phyloP scores from a whole-genome alignment of 2,797 vertebrate species.

The Pampus argenteus region DNA sequence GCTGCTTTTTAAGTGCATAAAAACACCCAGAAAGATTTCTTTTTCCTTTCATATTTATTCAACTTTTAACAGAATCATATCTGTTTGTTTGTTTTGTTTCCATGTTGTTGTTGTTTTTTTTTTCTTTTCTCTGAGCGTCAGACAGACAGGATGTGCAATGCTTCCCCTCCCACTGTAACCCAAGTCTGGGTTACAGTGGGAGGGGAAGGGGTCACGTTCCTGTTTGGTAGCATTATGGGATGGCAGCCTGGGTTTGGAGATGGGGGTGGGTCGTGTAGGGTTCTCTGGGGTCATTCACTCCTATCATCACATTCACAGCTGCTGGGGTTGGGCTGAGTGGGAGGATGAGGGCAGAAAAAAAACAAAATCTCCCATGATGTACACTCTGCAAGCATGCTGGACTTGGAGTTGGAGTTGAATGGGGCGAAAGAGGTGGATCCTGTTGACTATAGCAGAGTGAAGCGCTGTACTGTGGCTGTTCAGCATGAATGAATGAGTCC shows the following conservation, averaged over 20 bases:
- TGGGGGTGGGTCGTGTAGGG: slow-evolving; percentile 40
- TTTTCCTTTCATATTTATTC: not conserved
- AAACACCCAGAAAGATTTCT: too few species aligned
- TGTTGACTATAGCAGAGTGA: slow-evolving; percentile 27
- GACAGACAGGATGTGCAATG: slow-evolving; percentile 73
- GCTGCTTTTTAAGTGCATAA: not conserved
- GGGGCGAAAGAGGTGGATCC: slow-evolving; percentile 27
- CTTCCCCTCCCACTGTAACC: too few species aligned
- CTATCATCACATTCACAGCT: slow-evolving; percentile 78
- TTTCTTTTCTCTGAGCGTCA: slow-evolving; percentile 15
- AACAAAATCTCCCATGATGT: slow-evolving; percentile 60
- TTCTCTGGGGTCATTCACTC: slow-evolving; percentile 71
- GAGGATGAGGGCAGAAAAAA: slow-evolving; percentile 31
- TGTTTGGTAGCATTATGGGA: slow-evolving; percentile 68
- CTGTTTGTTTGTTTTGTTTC: not conserved
- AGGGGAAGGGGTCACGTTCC: slow-evolving; percentile 73
- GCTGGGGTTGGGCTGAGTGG: slow-evolving; percentile 58
- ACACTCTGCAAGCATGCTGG: slow-evolving; percentile 39
- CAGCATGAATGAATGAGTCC: slow-evolving; percentile 37
- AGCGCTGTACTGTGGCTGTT: slow-evolving; percentile 5
- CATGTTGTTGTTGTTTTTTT: not conserved
- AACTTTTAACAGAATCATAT: not conserved
- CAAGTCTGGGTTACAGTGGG: slow-evolving; percentile 66
- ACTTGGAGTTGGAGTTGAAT: slow-evolving; percentile 28
- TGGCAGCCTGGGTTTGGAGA: slow-evolving; percentile 44